Evolutionary conservation across 30 jellyfish, hydroid and myxozoan species (phyloP).

Genomic region (Rhopilema esculentum): DNA sequence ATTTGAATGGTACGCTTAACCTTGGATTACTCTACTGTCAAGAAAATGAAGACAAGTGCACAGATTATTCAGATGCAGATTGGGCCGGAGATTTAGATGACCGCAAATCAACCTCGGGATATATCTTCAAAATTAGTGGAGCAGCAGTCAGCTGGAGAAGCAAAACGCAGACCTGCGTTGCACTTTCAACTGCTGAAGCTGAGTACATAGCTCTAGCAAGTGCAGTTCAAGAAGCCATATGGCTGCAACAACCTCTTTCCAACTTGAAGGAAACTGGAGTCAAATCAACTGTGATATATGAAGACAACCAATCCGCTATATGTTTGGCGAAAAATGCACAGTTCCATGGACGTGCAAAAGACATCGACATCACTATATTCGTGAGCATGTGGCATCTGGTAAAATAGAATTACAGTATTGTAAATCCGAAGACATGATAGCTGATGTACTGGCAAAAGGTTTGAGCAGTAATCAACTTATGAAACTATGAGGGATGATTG

Average conservation of each 20-base stretch:
- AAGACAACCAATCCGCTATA: constrained; percentile 53
- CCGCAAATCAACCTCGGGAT: too few species aligned
- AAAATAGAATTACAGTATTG: constrained; percentile 44
- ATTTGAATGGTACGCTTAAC: constrained; percentile 47
- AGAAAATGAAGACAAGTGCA: background rate
- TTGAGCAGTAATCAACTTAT: too few species aligned
- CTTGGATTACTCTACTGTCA: constrained; percentile 14
- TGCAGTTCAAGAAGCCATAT: constrained; percentile 64
- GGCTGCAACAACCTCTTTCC: constrained; percentile 39
- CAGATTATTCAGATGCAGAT: constrained; percentile 70
- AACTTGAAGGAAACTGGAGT: too few species aligned
- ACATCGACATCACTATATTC: constrained; percentile 53
- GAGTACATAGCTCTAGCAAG: constrained; percentile 57
- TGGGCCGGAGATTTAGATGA: constrained; percentile 88
- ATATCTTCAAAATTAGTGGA: too few species aligned
- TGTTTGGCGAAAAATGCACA: constrained; percentile 44
- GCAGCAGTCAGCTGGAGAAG: too few species aligned
- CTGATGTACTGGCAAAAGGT: too few species aligned
- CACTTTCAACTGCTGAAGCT: constrained; percentile 79
- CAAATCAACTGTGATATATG: background rate
- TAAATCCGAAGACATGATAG: too few species aligned
- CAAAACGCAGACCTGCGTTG: too few species aligned
- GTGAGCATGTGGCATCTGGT: constrained; percentile 22
- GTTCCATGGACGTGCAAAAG: constrained; percentile 55
- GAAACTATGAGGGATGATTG: constrained; percentile 36